A percentile compares a stretch with the other conserved stretches of the same genome.
Conservation (phyloP, 1,140 invertebrate genomes). For the Drosophila auraria region DNA sequence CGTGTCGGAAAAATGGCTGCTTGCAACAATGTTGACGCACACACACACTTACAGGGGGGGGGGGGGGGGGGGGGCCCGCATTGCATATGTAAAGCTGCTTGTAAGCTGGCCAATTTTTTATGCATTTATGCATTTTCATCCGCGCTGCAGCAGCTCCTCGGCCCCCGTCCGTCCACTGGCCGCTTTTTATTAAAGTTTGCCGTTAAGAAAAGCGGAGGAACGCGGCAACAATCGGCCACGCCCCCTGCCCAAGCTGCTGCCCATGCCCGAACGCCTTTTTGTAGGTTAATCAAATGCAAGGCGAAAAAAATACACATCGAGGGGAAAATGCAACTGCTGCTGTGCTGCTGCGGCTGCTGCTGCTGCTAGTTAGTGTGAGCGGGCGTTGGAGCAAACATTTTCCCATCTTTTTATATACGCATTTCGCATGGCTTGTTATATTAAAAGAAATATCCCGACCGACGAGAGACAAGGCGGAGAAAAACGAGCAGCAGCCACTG, state of each 20-base stretch:
- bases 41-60: constrained; percentile 9
- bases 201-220: constrained; percentile 63
- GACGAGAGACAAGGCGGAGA: constrained; percentile 37
- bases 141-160: constrained; percentile 13
- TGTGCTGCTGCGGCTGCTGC: neutral
- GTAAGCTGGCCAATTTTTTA: constrained; percentile 82
- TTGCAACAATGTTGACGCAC: constrained; percentile 73
- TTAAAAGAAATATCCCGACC: constrained; percentile 62
- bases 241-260: constrained; percentile 28
- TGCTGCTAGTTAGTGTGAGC: constrained; percentile 62
- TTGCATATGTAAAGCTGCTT: constrained; percentile 77
- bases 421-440: constrained; percentile 63
- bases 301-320: constrained; percentile 29
- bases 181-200: constrained; percentile 62
- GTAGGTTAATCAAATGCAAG: constrained; percentile 82
- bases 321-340: constrained; percentile 13
- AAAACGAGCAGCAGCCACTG: constrained; percentile 35
- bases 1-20: constrained; percentile 72
- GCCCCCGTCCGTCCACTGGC: neutral
- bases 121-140: constrained; percentile 78
- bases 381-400: constrained; percentile 51
- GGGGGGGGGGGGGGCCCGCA: constrained; percentile 21
- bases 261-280: constrained; percentile 54
- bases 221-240: constrained; percentile 39
- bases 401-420: constrained; percentile 48